Conservation (phyloP, 2,797 vertebrate genomes). For the Pempheris klunzingeri region DNA sequence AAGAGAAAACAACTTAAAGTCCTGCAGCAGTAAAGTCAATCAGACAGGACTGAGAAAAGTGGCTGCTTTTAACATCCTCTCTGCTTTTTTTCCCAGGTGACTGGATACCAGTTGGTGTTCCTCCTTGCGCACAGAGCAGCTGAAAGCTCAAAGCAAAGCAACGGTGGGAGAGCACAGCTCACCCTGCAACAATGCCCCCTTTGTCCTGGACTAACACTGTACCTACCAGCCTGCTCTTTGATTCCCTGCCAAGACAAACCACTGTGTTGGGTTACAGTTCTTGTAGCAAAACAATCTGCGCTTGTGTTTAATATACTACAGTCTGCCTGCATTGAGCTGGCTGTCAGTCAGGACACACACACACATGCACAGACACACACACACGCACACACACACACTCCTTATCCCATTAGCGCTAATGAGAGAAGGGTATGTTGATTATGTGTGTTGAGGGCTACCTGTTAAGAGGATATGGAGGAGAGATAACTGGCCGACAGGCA, state of each 20-base stretch:
- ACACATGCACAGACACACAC: conserved; percentile 44
- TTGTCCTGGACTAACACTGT: conserved; percentile 89
- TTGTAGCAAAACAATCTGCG: conserved; percentile 91
- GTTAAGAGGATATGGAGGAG: conserved; percentile 56
- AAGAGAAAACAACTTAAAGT: conserved; percentile 64
- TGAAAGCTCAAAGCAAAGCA: conserved; percentile 81
- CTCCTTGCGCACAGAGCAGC: conserved; percentile 81
- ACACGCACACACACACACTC: conserved; percentile 55
- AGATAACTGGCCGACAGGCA: conserved; percentile 28
- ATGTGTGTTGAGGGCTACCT: conserved; percentile 68
- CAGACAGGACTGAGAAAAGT: conserved; percentile 34
- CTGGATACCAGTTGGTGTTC: conserved; percentile 79
- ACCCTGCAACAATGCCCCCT: conserved; percentile 88
- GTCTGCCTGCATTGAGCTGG: conserved; percentile 87
- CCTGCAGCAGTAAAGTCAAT: conserved; percentile 40
- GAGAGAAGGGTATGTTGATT: conserved; percentile 78
- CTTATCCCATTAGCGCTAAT: conserved; percentile 85
- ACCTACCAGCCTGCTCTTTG: conserved; percentile 89
- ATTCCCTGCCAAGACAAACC: conserved; percentile 92
- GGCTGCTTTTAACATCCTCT: conserved; percentile 80
- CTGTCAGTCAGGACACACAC: conserved; percentile 86
- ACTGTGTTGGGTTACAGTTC: conserved; percentile 90
- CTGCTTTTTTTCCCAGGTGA: conserved; percentile 78
- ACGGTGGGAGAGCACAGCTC: conserved; percentile 85
- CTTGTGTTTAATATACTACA: conserved; percentile 91